These are phyloP conservation scores for Pimephales promelas DNA, from an alignment of 2,113 vertebrate genomes.

Conservation along the genomic window DNA sequence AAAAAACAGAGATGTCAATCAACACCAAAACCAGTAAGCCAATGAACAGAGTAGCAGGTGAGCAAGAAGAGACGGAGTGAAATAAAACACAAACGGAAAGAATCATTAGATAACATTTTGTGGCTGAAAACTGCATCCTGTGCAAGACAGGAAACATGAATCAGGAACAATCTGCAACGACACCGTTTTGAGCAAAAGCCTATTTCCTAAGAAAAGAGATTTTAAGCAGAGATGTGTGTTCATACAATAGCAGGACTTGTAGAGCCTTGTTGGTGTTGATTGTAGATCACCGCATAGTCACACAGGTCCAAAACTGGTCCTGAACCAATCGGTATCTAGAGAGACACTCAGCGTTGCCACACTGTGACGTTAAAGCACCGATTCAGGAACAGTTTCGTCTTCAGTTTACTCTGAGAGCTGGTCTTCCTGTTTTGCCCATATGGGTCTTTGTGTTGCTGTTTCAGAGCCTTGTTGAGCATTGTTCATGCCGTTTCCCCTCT, in stretches of 20 bases:
- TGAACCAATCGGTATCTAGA: background rate
- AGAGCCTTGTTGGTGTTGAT: background rate
- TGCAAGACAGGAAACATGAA: conserved; percentile 29
- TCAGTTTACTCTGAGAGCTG: conserved; percentile 8
- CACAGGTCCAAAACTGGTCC: background rate
- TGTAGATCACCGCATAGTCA: background rate
- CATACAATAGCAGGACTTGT: conserved; percentile 6
- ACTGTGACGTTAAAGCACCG: background rate
- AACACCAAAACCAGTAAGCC: conserved; percentile 11
- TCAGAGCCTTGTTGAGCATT: conserved; percentile 66
- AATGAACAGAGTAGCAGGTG: background rate
- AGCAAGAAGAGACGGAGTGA: background rate
- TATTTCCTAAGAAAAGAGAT: conserved; percentile 32
- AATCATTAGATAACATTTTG: conserved; percentile 12
- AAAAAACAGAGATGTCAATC: background rate
- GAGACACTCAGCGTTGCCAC: background rate
- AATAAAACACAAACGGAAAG: background rate
- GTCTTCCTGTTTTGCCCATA: conserved; percentile 53
- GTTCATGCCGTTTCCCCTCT: conserved; percentile 77
- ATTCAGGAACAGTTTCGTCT: conserved; percentile 34
- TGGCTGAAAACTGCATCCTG: background rate
- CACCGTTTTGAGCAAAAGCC: conserved; percentile 1
- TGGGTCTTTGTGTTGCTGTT: conserved; percentile 49
- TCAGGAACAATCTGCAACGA: conserved; percentile 20
- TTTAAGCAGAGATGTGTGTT: background rate